A percentile compares a stretch with the other conserved stretches of the same genome.
Evolutionary conservation across 1,140 invertebrate species (phyloP).

Genomic region (Microplitis mediator): DNA sequence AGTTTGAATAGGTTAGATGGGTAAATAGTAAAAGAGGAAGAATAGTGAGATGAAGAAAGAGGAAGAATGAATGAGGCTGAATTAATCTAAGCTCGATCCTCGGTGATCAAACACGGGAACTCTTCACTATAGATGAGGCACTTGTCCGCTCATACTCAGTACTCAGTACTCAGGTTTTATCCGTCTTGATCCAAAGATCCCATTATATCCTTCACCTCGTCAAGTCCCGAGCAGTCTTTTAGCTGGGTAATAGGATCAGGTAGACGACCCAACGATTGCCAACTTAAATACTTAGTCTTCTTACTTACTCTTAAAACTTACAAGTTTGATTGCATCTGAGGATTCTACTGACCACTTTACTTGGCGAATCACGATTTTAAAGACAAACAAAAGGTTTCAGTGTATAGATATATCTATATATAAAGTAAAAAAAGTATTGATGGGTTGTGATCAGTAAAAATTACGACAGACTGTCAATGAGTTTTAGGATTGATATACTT

Average conservation of each 20-base stretch:
- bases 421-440: not conserved
- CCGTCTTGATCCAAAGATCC: not conserved
- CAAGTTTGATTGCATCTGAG: conserved; percentile 43
- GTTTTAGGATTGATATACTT: not conserved
- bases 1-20: too few species aligned
- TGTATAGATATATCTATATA: not conserved
- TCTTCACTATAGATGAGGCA: conserved; percentile 5
- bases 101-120: not conserved
- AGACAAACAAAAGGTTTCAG: not conserved
- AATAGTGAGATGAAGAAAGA: not conserved
- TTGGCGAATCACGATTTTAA: conserved; percentile 24
- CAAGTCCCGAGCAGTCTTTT: conserved; percentile 13
- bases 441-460: not conserved
- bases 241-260: conserved; percentile 40
- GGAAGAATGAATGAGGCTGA: not conserved
- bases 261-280: conserved; percentile 19
- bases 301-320: conserved; percentile 30
- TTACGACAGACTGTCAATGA: not conserved
- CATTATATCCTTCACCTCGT: conserved; percentile 2
- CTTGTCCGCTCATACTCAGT: not conserved
- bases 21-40: too few species aligned
- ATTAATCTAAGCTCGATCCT: not conserved
- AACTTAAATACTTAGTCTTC: conserved; percentile 35
- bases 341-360: conserved; percentile 29
- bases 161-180: not conserved